These are phyloP conservation scores for Anguilla japonica DNA, from an alignment of 2,113 vertebrate genomes.

Conservation along the genomic window DNA sequence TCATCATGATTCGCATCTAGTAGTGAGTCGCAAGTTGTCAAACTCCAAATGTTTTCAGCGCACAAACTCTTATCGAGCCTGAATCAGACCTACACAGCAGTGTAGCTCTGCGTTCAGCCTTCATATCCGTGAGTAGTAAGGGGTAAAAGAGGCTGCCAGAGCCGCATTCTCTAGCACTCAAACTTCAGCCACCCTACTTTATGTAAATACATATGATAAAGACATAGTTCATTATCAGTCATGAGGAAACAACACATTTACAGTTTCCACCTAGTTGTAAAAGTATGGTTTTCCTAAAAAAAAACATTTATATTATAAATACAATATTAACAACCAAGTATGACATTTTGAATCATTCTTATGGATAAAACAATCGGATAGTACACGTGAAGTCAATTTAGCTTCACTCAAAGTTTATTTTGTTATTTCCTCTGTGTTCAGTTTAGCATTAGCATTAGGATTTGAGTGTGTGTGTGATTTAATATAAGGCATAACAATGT, in stretches of 20 bases:
- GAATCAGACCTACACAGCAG: conserved; percentile 29
- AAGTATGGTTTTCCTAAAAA: not conserved
- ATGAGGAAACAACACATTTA: not conserved
- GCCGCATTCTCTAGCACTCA: not conserved
- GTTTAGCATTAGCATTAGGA: not conserved
- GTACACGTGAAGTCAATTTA: no score
- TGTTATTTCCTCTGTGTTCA: not conserved
- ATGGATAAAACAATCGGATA: no score
- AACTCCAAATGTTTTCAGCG: conserved; percentile 26
- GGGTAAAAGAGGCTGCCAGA: not conserved
- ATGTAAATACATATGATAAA: not conserved
- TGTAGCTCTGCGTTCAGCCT: conserved; percentile 8
- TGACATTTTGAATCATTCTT: no score
- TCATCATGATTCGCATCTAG: conserved; percentile 72
- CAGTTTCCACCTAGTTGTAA: not conserved
- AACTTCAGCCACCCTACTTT: not conserved
- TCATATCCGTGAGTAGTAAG: not conserved
- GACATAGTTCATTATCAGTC: not conserved
- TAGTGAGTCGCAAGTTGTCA: conserved; percentile 27
- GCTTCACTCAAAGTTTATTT: no score
- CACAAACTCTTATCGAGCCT: conserved; percentile 24
- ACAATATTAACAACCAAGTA: no score
- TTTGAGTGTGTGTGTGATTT: not conserved
- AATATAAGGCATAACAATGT: not conserved
- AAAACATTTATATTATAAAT: no score